Base-by-base conservation (phyloP, 2,888 invertebrate genomes). In the Alsophila aescularia region DNA sequence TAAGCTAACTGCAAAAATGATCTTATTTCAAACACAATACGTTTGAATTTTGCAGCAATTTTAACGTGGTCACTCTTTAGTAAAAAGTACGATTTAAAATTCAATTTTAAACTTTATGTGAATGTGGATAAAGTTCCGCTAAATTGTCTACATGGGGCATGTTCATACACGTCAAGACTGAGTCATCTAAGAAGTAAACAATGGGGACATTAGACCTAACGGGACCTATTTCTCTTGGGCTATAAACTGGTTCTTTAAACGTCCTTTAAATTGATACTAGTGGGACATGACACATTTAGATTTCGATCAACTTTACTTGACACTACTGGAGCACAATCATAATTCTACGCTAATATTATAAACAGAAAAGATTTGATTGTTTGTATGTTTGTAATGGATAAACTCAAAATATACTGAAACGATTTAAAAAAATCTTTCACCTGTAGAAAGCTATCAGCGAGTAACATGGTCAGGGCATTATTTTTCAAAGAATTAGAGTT, bases 201-300 rank as follows among this genome's bases (percentile, higher is more conserved):
- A 48, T 48, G 48, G 31, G 21, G 32, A 40, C 9, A 48, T 48
- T 48, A 39, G 18, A 18, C 18, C 18, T 48, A 48, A 48, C 48
- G 48, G 48, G 7, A 36, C 10, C 16, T 13, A 14, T 18, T 34
- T 34, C n/a, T n/a, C n/a, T n/a, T 44, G 32, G 15, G 12, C 31
- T 10, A 1, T 0, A 1, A 42, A 15, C 42, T 34, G 12, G 43
- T 9, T 32, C 43, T 21, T 12, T 34, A 13, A 31, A 13, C 21
- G 34, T 34, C 34, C 34, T 34, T 18, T 1, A 29, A 10, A 41
- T 18, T 41, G 7, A 15, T n/a, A 6, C 31, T 13, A 29, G 15
- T 29, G 5, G 31, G 3, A 16, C 12, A 41, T 3, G 2, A 15
- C 0, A 15, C 2, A 15, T 6, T 16, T 16, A 16, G 36, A 4